Evolutionary conservation across 2,888 invertebrate genomes (phyloP).

Genomic region (Catocala nupta): DNA sequence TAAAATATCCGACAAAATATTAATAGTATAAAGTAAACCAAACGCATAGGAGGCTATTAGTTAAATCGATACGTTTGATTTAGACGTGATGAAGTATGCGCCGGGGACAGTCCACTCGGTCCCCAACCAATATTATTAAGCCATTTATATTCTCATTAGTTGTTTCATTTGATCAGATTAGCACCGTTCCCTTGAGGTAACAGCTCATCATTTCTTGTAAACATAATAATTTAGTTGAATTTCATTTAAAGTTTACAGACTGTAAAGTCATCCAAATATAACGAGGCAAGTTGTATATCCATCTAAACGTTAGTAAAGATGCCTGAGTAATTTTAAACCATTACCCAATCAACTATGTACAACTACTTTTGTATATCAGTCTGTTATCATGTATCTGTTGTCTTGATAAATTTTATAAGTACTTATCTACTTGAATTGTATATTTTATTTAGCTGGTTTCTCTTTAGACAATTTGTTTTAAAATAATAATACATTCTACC

Average conservation of each 20-base stretch:
- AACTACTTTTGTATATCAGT: background rate
- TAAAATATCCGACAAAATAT: no score
- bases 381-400: background rate
- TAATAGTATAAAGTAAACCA: background rate
- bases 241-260: constrained; percentile 68
- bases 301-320: background rate
- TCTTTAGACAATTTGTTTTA: no score
- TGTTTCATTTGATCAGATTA: constrained; percentile 82
- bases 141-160: constrained; percentile 84
- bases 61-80: constrained; percentile 15
- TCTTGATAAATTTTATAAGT: background rate
- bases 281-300: constrained; percentile 32
- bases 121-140: constrained; percentile 81
- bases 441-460: background rate
- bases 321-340: background rate
- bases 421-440: background rate
- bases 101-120: constrained; percentile 62
- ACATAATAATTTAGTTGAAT: constrained; percentile 65
- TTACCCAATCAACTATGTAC: background rate
- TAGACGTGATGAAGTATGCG: constrained; percentile 43
- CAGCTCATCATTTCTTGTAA: constrained; percentile 76
- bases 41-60: background rate
- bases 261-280: constrained; percentile 59
- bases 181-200: constrained; percentile 73
- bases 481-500: no score